These are phyloP conservation scores for Meda fulgida DNA, from an alignment of 2,797 vertebrate genomes.

Conservation along the genomic window DNA sequence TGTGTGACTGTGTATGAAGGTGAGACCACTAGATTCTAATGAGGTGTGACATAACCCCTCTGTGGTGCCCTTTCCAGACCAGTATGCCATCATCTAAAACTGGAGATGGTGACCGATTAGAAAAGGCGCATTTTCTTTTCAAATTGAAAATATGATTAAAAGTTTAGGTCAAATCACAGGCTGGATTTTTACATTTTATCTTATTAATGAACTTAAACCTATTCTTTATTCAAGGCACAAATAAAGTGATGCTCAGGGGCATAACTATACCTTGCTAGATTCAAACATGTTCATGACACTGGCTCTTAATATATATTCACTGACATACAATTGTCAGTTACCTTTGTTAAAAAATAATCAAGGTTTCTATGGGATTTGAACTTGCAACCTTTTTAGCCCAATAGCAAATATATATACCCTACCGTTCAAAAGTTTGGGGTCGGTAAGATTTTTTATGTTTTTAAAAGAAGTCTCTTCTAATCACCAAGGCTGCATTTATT, in stretches of 20 bases:
- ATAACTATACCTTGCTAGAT: not conserved
- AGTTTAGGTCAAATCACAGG: not conserved
- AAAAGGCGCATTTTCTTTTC: not conserved
- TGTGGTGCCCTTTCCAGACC: constrained; percentile 39
- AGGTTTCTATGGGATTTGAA: not conserved
- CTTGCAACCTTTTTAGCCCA: not conserved
- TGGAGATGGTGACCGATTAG: not conserved
- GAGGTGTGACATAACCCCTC: constrained; percentile 39
- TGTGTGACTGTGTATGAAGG: constrained; percentile 19
- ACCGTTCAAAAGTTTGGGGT: no score
- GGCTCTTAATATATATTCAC: not conserved
- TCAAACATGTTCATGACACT: not conserved
- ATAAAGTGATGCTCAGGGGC: not conserved
- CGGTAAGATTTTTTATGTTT: no score
- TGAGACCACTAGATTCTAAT: constrained; percentile 37
- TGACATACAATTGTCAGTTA: not conserved
- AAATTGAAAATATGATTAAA: not conserved
- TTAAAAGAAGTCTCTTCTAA: no score
- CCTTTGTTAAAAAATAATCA: not conserved
- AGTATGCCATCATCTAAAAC: constrained; percentile 25
- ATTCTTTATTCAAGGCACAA: not conserved
- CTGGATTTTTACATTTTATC: not conserved
- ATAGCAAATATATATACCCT: no score
- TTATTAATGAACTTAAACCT: not conserved
- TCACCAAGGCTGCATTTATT: no score